Percentiles rank a stretch among this genome's conserved stretches.
Conservation (phyloP, 2,888 invertebrate genomes). For the Dasypogon diadema region DNA sequence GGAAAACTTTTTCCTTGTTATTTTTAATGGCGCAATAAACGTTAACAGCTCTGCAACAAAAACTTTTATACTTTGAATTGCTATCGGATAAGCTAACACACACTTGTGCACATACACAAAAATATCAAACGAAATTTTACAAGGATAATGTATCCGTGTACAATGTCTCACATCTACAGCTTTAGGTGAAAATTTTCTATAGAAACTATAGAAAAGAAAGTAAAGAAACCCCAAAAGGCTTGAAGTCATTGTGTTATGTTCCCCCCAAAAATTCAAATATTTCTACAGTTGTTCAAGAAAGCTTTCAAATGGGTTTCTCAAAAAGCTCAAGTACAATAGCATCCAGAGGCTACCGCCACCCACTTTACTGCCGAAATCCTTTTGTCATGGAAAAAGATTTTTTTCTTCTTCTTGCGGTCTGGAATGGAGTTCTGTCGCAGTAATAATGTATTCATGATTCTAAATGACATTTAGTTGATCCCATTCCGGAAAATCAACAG, state of each 20-base stretch:
- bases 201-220: conserved; percentile 14
- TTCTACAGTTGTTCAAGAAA: conserved; percentile 43
- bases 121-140: no score
- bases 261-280: conserved; percentile 49
- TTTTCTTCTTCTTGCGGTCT: conserved; percentile 39
- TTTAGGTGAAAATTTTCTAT: background rate
- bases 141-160: background rate
- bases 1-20: conserved; percentile 50
- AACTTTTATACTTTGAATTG: conserved; percentile 42
- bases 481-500: conserved; percentile 50
- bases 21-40: conserved; percentile 46
- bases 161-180: background rate
- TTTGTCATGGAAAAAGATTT: conserved; percentile 47
- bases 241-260: conserved; percentile 32
- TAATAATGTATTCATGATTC: conserved; percentile 51
- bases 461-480: conserved; percentile 44
- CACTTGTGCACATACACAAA: background rate
- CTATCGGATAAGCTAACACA: conserved; percentile 11
- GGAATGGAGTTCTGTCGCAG: conserved; percentile 44
- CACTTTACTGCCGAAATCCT: conserved; percentile 27
- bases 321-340: conserved; percentile 14
- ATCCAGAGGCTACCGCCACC: background rate
- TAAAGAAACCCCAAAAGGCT: conserved; percentile 49
- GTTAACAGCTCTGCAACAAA: conserved; percentile 48
- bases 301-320: conserved; percentile 31